These are phyloP conservation scores for Aldabrachelys gigantea DNA, from an alignment of 2,113 vertebrate species.

Conservation along the genomic window DNA sequence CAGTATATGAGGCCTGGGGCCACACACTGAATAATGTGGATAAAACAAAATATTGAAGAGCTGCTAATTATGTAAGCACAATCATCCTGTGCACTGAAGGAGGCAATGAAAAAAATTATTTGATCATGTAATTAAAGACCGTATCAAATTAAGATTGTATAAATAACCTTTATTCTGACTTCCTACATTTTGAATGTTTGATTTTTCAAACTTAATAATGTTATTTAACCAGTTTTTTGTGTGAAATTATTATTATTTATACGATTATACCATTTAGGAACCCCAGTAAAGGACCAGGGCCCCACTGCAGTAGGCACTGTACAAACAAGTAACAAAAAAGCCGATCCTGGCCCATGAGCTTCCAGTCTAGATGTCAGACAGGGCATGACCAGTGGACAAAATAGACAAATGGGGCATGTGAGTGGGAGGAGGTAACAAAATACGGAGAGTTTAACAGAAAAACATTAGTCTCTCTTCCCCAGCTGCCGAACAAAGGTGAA, in stretches of 20 bases:
- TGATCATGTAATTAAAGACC: no score
- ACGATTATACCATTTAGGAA: background rate
- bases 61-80: no score
- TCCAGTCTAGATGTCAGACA: background rate
- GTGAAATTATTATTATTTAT: no score
- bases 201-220: background rate
- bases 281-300: background rate
- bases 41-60: no score
- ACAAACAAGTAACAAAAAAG: background rate
- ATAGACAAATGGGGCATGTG: background rate
- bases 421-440: background rate
- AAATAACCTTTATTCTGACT: background rate
- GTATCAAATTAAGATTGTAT: background rate
- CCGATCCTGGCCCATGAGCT: background rate
- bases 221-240: no score
- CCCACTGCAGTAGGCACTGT: background rate
- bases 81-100: background rate
- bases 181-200: background rate
- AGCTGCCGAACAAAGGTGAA: background rate
- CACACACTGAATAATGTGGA: background rate
- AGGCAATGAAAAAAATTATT: background rate
- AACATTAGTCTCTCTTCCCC: background rate
- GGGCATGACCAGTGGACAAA: background rate
- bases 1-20: background rate
- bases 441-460: background rate